Evolutionary conservation across 2,888 invertebrate species (phyloP).

Genomic region (Drosophila seclusa): DNA sequence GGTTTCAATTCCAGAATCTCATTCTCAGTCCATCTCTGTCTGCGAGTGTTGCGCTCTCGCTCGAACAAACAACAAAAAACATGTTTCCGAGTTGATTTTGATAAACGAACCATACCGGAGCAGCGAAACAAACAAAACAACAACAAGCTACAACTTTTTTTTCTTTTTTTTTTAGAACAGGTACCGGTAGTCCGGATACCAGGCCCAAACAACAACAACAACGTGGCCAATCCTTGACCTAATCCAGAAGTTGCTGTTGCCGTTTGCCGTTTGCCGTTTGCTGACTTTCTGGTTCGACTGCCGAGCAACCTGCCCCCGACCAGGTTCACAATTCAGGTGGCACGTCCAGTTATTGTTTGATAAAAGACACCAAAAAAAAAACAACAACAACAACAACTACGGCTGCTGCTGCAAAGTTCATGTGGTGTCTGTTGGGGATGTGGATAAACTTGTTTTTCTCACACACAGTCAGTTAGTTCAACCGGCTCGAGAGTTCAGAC

Average conservation of each 20-base stretch:
- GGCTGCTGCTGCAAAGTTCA: slow-evolving; percentile 34
- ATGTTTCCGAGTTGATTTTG: slow-evolving; percentile 46
- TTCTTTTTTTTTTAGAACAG: slow-evolving; percentile 72
- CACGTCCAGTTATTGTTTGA: slow-evolving; percentile 67
- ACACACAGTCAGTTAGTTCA: slow-evolving; percentile 59
- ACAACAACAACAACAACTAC: slow-evolving; percentile 14
- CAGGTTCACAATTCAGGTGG: slow-evolving; percentile 70
- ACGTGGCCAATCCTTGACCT: slow-evolving; percentile 82
- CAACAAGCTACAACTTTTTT: slow-evolving; percentile 52
- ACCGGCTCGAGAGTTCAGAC: slow-evolving; percentile 56
- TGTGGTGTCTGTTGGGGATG: slow-evolving; percentile 63
- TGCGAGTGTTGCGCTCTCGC: slow-evolving; percentile 1
- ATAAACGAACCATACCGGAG: slow-evolving; percentile 36
- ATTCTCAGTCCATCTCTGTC: slow-evolving; percentile 2
- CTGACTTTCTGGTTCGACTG: slow-evolving; percentile 76
- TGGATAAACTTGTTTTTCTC: slow-evolving; percentile 75
- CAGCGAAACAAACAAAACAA: slow-evolving; percentile 54
- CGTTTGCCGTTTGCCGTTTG: slow-evolving; percentile 26
- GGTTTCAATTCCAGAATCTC: slow-evolving; percentile 46
- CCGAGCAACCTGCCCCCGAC: slow-evolving; percentile 51
- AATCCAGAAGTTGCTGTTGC: slow-evolving; percentile 77
- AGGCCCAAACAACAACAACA: slow-evolving; percentile 62
- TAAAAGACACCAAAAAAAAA: slow-evolving; percentile 54
- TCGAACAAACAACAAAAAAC: slow-evolving; percentile 23
- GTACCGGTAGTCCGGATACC: slow-evolving; percentile 71